Base-by-base conservation (phyloP, 2,888 invertebrate species). In the Tachina lurida region DNA sequence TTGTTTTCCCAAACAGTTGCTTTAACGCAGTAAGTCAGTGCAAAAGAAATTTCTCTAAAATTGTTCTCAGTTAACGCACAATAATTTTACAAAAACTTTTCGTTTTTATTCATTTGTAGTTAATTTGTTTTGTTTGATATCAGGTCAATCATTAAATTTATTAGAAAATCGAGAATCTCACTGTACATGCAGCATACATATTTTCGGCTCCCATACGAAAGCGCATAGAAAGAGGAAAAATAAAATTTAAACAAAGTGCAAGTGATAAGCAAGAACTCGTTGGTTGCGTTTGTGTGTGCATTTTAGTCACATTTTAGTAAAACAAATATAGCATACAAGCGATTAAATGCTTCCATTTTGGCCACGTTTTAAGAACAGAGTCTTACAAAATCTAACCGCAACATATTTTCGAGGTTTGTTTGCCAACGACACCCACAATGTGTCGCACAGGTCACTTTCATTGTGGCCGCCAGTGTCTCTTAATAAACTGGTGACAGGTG, bases 331-430 rank as follows among this genome's bases (percentile, higher is more conserved):
- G 7, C 8, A n/a, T n/a, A 43, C 7, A 81, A 62, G 62, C 39
- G 62, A 68, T 22, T 89, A 88, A 91, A 95, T 95, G 95, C 93
- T 95, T 88, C 93, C 94, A 90, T 90, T 94, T 87, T 94, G 95
- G 89, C 94, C 94, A 91, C 93, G 94, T 84, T 92, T 95, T 91
- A 95, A 95, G 70, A 93, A 93, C 89, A 93, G 94, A 91, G 91
- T 95, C 87, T 94, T 95, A 74, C 94, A 95, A 90, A 93, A 93
- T 90, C 91, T 95, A 84, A 95, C 95, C 56, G 95, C 95, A 88
- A 92, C 94, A 73, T 96, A 95, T 90, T 95, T 95, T 90, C 94
- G 93, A 94, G 95, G 95, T 95, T 91, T 90, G 92, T 91, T 88
- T 75, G 45, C 43, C 56, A 70, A 49, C 60, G 43, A 8, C 63